phyloP scores from a whole-genome alignment of 2,113 vertebrate genomes.

The Lophochroa leadbeateri region DNA sequence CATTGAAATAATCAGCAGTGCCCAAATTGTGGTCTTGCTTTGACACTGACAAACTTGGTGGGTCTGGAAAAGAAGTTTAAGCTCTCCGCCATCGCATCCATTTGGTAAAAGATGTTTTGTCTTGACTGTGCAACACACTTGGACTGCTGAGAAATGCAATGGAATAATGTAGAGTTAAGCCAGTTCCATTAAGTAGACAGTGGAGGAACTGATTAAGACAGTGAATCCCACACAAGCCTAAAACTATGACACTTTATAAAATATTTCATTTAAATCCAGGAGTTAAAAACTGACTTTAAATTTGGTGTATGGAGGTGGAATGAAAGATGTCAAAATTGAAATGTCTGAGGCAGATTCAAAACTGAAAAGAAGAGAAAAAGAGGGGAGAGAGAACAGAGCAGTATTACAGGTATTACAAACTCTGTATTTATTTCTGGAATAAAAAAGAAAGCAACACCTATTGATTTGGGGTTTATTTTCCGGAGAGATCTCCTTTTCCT shows the following conservation, averaged over 20 bases:
- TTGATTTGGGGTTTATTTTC: not conserved
- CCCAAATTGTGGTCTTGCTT: not conserved
- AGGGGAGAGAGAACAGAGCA: not conserved
- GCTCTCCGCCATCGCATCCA: not conserved
- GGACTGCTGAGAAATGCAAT: not conserved
- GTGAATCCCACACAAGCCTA: not conserved
- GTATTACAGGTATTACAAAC: not conserved
- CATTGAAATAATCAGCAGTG: not conserved
- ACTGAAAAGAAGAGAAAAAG: not conserved
- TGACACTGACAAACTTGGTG: not conserved
- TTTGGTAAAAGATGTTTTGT: not conserved
- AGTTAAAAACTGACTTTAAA: slow-evolving; percentile 21
- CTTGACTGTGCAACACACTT: not conserved
- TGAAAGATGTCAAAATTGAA: slow-evolving; percentile 30
- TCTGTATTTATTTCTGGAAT: not conserved
- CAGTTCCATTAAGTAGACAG: not conserved
- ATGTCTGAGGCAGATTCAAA: not conserved
- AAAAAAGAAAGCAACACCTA: not conserved
- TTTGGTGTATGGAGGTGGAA: slow-evolving; percentile 7
- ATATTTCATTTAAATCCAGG: slow-evolving; percentile 22
- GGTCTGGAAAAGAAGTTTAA: not conserved
- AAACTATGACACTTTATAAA: slow-evolving; percentile 7
- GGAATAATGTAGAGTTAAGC: slow-evolving; percentile 17
- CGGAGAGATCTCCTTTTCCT: not conserved
- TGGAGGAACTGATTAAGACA: not conserved